These are phyloP conservation scores for Halisarca cf. caerulea DNA, from an alignment of 37 sponge, comb jelly and placozoan species.

Conservation along the genomic window DNA sequence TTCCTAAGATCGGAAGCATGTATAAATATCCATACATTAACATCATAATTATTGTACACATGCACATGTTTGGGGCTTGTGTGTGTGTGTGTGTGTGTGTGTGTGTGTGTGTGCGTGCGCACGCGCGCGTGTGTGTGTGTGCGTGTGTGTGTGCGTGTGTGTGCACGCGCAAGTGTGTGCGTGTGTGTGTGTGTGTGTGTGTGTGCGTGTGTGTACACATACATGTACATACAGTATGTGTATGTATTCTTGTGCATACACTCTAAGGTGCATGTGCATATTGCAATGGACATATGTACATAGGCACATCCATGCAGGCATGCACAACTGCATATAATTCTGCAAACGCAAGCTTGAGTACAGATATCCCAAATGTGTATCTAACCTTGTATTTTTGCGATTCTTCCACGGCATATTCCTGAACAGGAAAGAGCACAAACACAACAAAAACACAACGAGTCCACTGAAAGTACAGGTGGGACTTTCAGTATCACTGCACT, in stretches of 20 bases:
- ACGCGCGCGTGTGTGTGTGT: slow-evolving; percentile 28
- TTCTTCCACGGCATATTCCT: slow-evolving; percentile 98
- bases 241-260: not conserved
- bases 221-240: not conserved
- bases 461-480: not conserved
- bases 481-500: not conserved
- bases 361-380: too few species aligned
- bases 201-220: slow-evolving; percentile 13
- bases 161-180: slow-evolving; percentile 38
- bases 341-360: too few species aligned
- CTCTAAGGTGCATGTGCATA: not conserved
- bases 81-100: not conserved
- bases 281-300: not conserved
- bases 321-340: not conserved
- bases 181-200: slow-evolving; percentile 35
- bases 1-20: slow-evolving; percentile 53
- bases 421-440: not conserved
- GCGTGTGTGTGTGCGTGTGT: slow-evolving; percentile 38
- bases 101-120: slow-evolving; percentile 45
- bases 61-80: not conserved
- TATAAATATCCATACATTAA: not conserved
- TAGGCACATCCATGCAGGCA: not conserved
- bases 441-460: not conserved
- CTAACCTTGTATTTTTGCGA: slow-evolving; percentile 96
- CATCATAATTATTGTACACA: not conserved